These are phyloP conservation scores for Brachyalestes nurse DNA, from an alignment of 2,797 vertebrate species.

Conservation along the genomic window DNA sequence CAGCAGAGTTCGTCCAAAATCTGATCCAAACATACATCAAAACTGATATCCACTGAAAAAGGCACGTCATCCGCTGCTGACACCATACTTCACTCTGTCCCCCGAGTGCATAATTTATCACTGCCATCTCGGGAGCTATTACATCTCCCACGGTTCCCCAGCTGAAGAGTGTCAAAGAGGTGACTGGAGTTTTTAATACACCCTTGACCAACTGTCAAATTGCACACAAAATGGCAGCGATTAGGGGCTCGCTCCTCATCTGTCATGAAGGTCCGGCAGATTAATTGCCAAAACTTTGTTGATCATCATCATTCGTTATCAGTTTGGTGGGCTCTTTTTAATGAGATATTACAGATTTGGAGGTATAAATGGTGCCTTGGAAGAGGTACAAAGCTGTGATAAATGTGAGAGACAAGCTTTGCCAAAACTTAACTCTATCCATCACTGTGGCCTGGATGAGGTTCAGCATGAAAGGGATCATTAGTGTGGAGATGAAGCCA, in stretches of 20 bases:
- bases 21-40: background rate
- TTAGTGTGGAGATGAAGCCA: background rate
- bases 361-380: background rate
- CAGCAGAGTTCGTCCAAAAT: background rate
- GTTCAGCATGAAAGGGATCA: background rate
- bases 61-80: background rate
- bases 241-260: background rate
- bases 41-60: background rate
- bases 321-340: background rate
- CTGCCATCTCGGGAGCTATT: slow-evolving; percentile 18
- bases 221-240: slow-evolving; percentile 16
- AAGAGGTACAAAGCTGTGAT: slow-evolving; percentile 16
- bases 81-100: background rate
- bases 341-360: slow-evolving; percentile 29
- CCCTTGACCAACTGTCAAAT: background rate
- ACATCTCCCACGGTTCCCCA: slow-evolving; percentile 15
- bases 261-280: slow-evolving; percentile 25
- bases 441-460: background rate
- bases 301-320: slow-evolving; percentile 13
- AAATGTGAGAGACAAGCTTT: background rate
- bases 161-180: slow-evolving; percentile 30
- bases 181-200: slow-evolving; percentile 18
- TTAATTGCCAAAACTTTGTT: slow-evolving; percentile 25
- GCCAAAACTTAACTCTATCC: background rate
- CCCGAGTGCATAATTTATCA: slow-evolving; percentile 13